Evolutionary conservation across 2,113 vertebrate species (phyloP).

Genomic region (Rallus limicola): DNA sequence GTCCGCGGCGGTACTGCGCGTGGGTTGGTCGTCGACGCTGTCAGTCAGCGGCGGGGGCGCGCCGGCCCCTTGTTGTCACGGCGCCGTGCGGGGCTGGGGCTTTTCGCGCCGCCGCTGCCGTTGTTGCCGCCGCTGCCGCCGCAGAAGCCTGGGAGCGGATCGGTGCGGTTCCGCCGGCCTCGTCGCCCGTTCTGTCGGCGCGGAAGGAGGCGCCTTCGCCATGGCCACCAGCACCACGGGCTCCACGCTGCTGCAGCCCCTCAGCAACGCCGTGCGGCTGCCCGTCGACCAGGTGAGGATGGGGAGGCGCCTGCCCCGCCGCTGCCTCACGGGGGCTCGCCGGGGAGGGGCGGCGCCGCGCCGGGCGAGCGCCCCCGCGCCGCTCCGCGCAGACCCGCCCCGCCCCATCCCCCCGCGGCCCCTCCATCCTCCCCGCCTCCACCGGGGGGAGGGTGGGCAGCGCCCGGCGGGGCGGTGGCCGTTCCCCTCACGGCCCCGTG

Average conservation of each 20-base stretch:
- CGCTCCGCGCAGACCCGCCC: not conserved
- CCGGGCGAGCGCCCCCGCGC: not conserved
- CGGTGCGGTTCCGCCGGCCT: not conserved
- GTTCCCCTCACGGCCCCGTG: not conserved
- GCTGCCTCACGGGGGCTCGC: not conserved
- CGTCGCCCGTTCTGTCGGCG: not conserved
- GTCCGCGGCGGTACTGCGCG: not conserved
- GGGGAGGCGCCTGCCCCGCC: not conserved
- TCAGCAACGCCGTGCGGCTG: conserved; percentile 91
- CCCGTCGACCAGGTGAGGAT: conserved; percentile 91
- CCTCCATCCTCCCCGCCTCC: not conserved
- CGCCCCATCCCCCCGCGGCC: not conserved
- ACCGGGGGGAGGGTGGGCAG: not conserved
- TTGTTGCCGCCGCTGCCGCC: not conserved
- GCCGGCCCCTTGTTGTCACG: conserved; percentile 48
- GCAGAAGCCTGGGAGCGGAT: not conserved
- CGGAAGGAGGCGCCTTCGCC: conserved; percentile 50
- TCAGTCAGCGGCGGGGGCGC: not conserved
- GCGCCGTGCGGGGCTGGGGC: conserved; percentile 17
- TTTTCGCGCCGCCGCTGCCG: not conserved
- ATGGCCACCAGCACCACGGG: conserved; percentile 91
- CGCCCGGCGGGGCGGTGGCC: not conserved
- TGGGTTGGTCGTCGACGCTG: not conserved
- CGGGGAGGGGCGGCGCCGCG: not conserved
- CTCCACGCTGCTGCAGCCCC: conserved; percentile 90